Base-by-base conservation (phyloP, 1,140 invertebrate genomes). In the Papilio glaucus region DNA sequence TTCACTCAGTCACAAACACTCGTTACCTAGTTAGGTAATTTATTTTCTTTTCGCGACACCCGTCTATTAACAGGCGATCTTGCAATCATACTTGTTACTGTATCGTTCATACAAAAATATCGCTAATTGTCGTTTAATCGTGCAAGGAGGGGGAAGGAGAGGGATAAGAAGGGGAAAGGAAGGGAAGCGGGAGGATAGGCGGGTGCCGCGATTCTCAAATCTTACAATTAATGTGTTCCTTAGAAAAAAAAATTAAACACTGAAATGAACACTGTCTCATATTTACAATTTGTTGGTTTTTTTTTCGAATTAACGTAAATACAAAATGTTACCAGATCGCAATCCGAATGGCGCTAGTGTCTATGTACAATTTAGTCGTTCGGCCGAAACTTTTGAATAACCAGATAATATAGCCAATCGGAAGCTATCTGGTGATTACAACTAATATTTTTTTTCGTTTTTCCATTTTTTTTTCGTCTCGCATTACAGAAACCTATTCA, bases 401-500 rank as follows among this genome's bases (percentile, higher is more conserved):
- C 67, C 60, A 72, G 49, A n/a, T 68, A 24, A 76, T 73, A 21
- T n/a, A 71, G 77, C 83, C 74, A 71, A 41, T 68, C 74, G 72
- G 72, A 72, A 73, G 79, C 74, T 71, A 81, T 82, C 86, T 77
- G 84, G 80, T 83, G 79, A 78, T 84, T 83, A 83, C 29, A 63
- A 74, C 69, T 67, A 76, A 73, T 75, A 84, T 83, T 85, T 86
- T 85, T 85, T 79, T 53, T 68, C 29, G 45, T 81, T 80, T 88
- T 85, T 87, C 82, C 79, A 72, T 57, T 80, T 83, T 78, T 81
- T 73, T 85, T 85, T 87, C 78, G 38, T 71, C 76, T 83, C 84
- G 84, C 78, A 83, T 81, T 88, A 87, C 81, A 86, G 87, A 89
- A 85, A 86, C 78, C 85, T 90, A 89, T 80, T 82, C 80, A 85